Evolutionary conservation across 2,797 vertebrate species (phyloP).

Genomic region (Falco biarmicus): DNA sequence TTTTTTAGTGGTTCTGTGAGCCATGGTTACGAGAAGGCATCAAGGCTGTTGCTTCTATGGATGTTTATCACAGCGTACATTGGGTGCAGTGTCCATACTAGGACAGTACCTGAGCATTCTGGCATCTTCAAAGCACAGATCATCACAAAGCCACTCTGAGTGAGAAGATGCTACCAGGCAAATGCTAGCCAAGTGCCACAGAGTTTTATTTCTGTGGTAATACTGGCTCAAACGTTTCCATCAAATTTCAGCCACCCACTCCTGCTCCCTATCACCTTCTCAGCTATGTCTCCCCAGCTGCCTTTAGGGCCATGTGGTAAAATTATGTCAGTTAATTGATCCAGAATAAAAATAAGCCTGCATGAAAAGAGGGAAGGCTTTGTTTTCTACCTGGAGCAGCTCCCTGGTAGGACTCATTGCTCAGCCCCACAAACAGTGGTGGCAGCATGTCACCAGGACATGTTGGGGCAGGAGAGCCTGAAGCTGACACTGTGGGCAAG

Average conservation of each 20-base stretch:
- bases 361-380: neutral
- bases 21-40: neutral
- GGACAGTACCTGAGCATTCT: neutral
- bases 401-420: neutral
- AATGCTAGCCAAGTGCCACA: neutral
- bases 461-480: neutral
- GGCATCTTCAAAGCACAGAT: neutral
- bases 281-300: neutral
- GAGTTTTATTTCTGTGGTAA: neutral
- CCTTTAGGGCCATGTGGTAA: neutral
- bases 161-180: neutral
- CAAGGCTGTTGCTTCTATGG: neutral
- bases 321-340: neutral
- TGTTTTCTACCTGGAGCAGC: neutral
- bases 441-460: neutral
- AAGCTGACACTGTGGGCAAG: neutral
- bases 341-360: neutral
- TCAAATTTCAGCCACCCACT: neutral
- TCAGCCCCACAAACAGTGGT: neutral
- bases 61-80: neutral
- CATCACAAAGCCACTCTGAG: neutral
- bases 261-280: neutral
- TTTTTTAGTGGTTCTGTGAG: neutral
- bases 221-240: fast-evolving
- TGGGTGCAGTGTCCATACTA: neutral